Percentiles rank a stretch among this genome's conserved stretches.
Evolutionary conservation across 1,140 invertebrate genomes (phyloP).

Genomic region (Steinernema feltiae): DNA sequence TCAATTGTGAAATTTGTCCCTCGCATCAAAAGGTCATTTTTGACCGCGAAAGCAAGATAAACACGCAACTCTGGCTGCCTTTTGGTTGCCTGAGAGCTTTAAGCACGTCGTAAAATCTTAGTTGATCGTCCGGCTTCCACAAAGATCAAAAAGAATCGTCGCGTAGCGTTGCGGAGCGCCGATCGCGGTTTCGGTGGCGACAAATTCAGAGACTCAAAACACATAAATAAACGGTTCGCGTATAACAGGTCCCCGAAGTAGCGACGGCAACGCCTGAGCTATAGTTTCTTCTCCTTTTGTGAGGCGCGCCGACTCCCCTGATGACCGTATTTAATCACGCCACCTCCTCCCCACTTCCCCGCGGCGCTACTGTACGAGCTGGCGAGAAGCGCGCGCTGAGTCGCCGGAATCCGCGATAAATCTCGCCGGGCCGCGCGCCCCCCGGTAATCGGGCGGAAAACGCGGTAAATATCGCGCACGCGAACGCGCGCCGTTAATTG

Average conservation of each 20-base stretch:
- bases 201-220: background rate
- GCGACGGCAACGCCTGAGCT: background rate
- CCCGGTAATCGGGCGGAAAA: background rate
- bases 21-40: no score
- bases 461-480: constrained; percentile 5
- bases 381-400: no score
- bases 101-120: no score
- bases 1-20: no score
- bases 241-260: background rate
- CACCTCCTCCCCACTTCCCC: background rate
- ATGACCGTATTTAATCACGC: background rate
- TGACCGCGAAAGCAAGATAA: no score
- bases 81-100: no score
- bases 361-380: background rate
- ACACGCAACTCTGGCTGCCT: no score
- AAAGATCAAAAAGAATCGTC: background rate
- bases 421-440: background rate
- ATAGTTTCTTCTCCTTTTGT: background rate
- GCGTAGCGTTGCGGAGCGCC: background rate
- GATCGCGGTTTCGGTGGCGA: background rate
- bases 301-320: background rate
- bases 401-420: no score
- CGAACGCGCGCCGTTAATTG: background rate
- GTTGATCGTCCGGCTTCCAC: background rate
- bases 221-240: background rate